phyloP scores from a whole-genome alignment of 2,888 invertebrate genomes.

The Heliconius aoede region DNA sequence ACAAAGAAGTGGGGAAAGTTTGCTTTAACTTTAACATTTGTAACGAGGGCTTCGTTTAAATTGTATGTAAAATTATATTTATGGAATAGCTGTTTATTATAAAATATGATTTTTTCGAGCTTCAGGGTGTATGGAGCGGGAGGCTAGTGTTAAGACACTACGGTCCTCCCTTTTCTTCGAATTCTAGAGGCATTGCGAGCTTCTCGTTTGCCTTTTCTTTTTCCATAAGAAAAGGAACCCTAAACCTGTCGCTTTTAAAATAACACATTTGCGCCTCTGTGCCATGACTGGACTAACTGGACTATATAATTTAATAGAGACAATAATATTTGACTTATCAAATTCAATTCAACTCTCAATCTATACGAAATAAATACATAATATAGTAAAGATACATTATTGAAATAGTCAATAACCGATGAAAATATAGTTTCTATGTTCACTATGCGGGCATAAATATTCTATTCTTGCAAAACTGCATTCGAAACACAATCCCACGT shows the following conservation, averaged over 20 bases:
- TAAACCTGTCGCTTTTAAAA: too few species aligned
- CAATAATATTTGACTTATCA: neutral
- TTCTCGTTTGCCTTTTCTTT: too few species aligned
- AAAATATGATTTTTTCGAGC: too few species aligned
- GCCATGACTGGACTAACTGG: too few species aligned
- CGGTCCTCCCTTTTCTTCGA: too few species aligned
- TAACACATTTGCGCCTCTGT: too few species aligned
- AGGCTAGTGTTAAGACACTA: too few species aligned
- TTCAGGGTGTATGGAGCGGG: too few species aligned
- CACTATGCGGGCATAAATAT: conserved; percentile 35
- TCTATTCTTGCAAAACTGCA: conserved; percentile 43
- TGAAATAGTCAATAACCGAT: conserved; percentile 30
- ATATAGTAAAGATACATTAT: neutral
- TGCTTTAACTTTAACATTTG: neutral
- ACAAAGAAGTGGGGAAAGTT: conserved; percentile 9
- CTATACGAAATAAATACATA: neutral
- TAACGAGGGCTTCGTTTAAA: neutral
- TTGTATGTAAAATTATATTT: conserved; percentile 4
- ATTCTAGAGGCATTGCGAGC: too few species aligned
- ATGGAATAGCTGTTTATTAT: too few species aligned
- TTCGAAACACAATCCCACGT: conserved; percentile 44
- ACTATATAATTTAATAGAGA: neutral
- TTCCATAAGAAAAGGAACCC: too few species aligned
- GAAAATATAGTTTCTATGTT: conserved; percentile 20
- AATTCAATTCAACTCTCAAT: neutral